These are phyloP conservation scores for Epinotia brunnichana DNA, from an alignment of 2,888 invertebrate species.

Conservation along the genomic window DNA sequence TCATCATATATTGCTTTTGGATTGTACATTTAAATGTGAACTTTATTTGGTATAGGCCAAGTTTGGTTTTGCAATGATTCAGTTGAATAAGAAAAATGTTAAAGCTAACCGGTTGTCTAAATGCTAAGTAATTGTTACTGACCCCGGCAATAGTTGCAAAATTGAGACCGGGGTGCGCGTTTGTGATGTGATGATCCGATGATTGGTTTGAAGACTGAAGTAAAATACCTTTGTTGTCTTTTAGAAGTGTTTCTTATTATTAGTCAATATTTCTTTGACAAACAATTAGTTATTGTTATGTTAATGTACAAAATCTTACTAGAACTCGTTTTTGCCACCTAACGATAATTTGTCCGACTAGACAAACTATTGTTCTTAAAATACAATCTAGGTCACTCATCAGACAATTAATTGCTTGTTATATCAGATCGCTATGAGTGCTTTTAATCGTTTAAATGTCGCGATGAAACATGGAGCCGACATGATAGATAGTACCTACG, in stretches of 20 bases:
- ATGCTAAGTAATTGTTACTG: conserved; percentile 19
- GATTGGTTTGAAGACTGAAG: background rate
- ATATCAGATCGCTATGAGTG: conserved; percentile 23
- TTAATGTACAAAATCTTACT: too few species aligned
- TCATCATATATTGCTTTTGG: conserved; percentile 6
- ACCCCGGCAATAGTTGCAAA: conserved; percentile 6
- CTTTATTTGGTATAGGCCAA: conserved; percentile 11
- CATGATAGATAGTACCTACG: conserved; percentile 29
- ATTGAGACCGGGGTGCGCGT: background rate
- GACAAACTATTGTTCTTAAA: background rate
- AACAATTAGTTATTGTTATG: too few species aligned
- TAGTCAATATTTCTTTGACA: too few species aligned
- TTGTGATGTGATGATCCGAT: conserved; percentile 2
- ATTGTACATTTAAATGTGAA: conserved; percentile 18
- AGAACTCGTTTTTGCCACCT: too few species aligned
- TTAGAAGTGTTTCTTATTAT: too few species aligned
- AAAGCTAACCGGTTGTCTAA: conserved; percentile 1
- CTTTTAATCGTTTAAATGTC: conserved; percentile 34
- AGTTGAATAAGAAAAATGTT: conserved; percentile 1
- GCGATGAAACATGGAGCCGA: conserved; percentile 25
- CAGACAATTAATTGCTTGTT: conserved; percentile 26
- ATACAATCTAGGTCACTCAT: conserved; percentile 16
- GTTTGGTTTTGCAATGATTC: conserved; percentile 8
- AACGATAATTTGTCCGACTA: too few species aligned
- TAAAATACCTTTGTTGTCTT: too few species aligned